Evolutionary conservation across 2,888 invertebrate genomes (phyloP), one percentile per base, ranked within the genome.

Genomic region (Hirtodrosophila duncani): DNA sequence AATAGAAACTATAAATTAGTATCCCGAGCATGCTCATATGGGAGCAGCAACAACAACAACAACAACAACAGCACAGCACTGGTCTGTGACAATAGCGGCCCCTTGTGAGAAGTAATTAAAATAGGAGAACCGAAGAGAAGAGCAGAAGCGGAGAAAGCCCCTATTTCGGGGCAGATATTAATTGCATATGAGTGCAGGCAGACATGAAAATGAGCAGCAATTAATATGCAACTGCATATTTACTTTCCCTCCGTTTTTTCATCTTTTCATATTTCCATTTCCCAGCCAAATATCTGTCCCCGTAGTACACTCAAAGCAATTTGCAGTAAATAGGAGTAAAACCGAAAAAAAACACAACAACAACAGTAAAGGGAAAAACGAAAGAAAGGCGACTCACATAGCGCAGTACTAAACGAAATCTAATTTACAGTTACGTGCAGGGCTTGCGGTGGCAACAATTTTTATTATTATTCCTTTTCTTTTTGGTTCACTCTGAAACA

Each of bases 131-230:
- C n/a, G n/a, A n/a, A n/a, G n/a, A n/a, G n/a, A n/a, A n/a, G n/a
- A n/a, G n/a, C n/a, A n/a, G n/a, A n/a, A n/a, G n/a, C n/a, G n/a
- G 33, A 33, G 24, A 43, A 33, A 48, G n/a, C n/a, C 49, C 43
- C 57, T 36, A 52, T 53, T 57, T 36, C 8, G 44, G 43, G 37
- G 36, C 79, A 77, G 65, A 78, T 64, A 81, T 77, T 78, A 78
- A 77, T 77, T 81, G 75, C 75, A 60, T 63, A 55, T 58, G 67
- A 63, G 79, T 67, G 74, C 39, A 39, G 23, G 31, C 49, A 63
- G 60, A 63, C 67, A 67, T 53, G 61, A 55, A 78, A 72, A 69
- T 81, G 79, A 69, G 67, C 60, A 49, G 60, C 69, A 78, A 69
- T 69, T 78, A 74, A 79, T 79, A 69, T 72, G 57, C 51, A 39